Evolutionary conservation across 2,797 vertebrate genomes (phyloP), one percentile per base, ranked within the genome.

Genomic region (Percopsis omiscomaycus): DNA sequence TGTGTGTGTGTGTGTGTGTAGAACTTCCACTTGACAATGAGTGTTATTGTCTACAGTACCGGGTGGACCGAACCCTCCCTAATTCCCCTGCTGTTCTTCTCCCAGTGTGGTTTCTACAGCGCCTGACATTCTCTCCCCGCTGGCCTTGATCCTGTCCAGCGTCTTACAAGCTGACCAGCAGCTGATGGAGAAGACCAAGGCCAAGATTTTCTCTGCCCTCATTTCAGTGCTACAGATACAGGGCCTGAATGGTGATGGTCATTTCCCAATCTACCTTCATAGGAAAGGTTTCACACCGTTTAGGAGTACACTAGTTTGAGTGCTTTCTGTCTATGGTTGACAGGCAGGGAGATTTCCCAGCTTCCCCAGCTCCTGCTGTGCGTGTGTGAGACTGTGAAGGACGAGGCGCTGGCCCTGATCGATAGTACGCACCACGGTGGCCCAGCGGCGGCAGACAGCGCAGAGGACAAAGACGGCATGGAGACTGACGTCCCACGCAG

Each of bases 401-500:
- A 96, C 0, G 96, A 99, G 74, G 94, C 95, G 1, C 82, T 96
- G 68, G 90, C 91, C 0, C 92, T 99, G 54, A 91, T 95, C 0
- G 95, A 98, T 86, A 95, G 92, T 67, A 97, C 95, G 0, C 93
- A 93, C 3, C 95, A 96, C 78, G 85, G 88, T 74, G 89, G 92
- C 68, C 92, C 22, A 22, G 22, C 91, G 11, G 50, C 15, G 3
- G 86, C 59, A 2, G 89, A 92, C 0, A n/a, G 70, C 0, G 5
- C 66, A 0, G 96, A 98, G 51, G 96, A 96, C 66, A 95, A 95
- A 80, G 96, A 99, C 91, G 95, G 95, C 76, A 99, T 99, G 98
- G 98, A 99, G 82, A 99, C 95, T 0, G 97, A 99, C 0, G 90
- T 92, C 45, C 94, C 94, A 3, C 90, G 93, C 2, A 83, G 87